Evolutionary conservation across 2,113 vertebrate species (phyloP).

Genomic region (Oryzias woworae): DNA sequence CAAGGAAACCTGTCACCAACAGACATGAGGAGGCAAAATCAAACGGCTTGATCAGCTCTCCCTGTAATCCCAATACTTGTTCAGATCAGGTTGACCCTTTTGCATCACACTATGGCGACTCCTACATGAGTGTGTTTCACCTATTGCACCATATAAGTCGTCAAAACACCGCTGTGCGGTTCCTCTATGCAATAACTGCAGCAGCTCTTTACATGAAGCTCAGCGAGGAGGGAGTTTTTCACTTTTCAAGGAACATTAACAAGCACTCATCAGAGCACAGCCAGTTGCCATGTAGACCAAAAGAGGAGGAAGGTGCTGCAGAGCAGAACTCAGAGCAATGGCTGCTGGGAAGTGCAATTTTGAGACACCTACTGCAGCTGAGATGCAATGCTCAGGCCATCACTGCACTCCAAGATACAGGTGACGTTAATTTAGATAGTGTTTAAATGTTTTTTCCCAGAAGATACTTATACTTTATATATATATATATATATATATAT

Average conservation of each 20-base stretch:
- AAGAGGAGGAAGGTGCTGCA: background rate
- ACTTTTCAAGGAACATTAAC: slow-evolving; percentile 33
- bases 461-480: too few species aligned
- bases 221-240: slow-evolving; percentile 37
- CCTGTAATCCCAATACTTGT: slow-evolving; percentile 16
- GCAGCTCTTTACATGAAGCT: slow-evolving; percentile 81
- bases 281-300: slow-evolving; percentile 12
- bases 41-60: slow-evolving; percentile 3
- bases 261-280: background rate
- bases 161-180: slow-evolving; percentile 80
- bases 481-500: too few species aligned
- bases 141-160: slow-evolving; percentile 82
- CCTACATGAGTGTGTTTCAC: slow-evolving; percentile 82
- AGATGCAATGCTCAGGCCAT: slow-evolving; percentile 91
- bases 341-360: slow-evolving; percentile 81
- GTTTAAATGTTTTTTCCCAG: background rate
- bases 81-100: slow-evolving; percentile 26
- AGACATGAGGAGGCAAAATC: background rate
- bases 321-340: slow-evolving; percentile 58
- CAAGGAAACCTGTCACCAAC: slow-evolving; percentile 30
- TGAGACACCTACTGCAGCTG: slow-evolving; percentile 90
- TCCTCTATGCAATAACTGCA: slow-evolving; percentile 82
- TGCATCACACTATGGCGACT: slow-evolving; percentile 64
- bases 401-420: slow-evolving; percentile 73
- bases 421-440: slow-evolving; percentile 8